Base-by-base conservation (phyloP, 1,140 invertebrate species). In the Zaprionus capensis region DNA sequence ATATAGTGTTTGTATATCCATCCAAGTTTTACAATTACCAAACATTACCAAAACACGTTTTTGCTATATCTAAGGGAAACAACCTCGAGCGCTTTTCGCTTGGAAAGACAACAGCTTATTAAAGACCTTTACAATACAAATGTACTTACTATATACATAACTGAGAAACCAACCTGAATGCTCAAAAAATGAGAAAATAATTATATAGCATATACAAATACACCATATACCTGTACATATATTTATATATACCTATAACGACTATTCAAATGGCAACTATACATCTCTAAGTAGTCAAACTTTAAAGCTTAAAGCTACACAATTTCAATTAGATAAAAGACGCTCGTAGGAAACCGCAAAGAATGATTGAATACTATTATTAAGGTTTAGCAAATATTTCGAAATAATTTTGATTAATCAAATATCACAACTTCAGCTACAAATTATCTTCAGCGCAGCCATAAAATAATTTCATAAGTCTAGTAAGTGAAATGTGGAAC, bases 381-480 rank as follows among this genome's bases (percentile, higher is more conserved):
- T 71, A 76, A 76, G 73, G 53, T 71, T 53, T 71, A 75, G 28
- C 5, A 55, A 65, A 36, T 76, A 65, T 55, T 65, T 75, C 14
- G 51, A 57, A 62, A 51, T 51, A 76, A 65, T 67, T 53, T 76
- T 71, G 67, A 71, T 51, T 36, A 64, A 63, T 64, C 24, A 11
- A 58, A 58, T 28, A 41, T 51, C 24, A 26, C 34, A 68, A 62
- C n/a, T 17, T 61, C 31, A 38, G 56, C 66, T 61, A 70, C 41
- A 20, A 36, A 46, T 20, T 28, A 71, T 31, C 49, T 74, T 78
- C 65, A 69, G 51, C 31, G 80, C 76, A 73, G 83, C 83, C 83
- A 87, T 87, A 83, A 69, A 36, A 53, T 77, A 88, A 70, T 67
- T 41, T 58, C 36, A 20, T 87, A 86, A 79, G 70, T 44, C 15